A percentile compares a stretch with the other conserved stretches of the same genome.
These are phyloP conservation scores for Lasioglossum pauxillum DNA, from an alignment of 2,888 invertebrate genomes.

Conservation along the genomic window DNA sequence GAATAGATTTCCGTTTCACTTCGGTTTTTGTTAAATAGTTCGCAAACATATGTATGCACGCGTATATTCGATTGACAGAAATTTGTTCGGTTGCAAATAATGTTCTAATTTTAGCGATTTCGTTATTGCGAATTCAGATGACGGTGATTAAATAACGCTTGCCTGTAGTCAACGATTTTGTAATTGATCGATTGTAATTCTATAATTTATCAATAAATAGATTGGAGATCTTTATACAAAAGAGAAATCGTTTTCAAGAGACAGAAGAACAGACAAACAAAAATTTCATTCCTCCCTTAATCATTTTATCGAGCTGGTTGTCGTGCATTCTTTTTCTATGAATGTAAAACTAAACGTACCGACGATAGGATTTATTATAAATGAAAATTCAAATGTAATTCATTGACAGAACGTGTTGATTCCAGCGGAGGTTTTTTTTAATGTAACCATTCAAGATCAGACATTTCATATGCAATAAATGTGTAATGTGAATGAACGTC, in stretches of 20 bases:
- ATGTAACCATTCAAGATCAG: no score
- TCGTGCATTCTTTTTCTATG: no score
- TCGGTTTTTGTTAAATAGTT: not conserved
- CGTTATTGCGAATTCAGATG: not conserved
- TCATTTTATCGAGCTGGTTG: no score
- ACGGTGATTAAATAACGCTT: no score
- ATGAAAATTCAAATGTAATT: no score
- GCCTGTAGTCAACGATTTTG: not conserved
- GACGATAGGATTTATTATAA: no score
- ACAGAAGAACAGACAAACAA: no score
- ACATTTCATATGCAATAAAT: not conserved
- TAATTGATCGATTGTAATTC: not conserved
- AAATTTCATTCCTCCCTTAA: no score
- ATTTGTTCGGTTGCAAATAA: not conserved
- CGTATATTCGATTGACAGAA: not conserved
- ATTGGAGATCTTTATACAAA: not conserved
- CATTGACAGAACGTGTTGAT: no score
- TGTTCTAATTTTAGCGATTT: not conserved
- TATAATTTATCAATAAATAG: not conserved
- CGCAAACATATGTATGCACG: not conserved
- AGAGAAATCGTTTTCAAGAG: not conserved
- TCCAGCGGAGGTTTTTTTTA: no score
- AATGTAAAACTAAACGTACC: no score
- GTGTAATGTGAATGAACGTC: not conserved
- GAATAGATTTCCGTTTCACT: conserved; percentile 2